Conservation (phyloP, 1,140 invertebrate genomes). For the Anastrepha ludens region DNA sequence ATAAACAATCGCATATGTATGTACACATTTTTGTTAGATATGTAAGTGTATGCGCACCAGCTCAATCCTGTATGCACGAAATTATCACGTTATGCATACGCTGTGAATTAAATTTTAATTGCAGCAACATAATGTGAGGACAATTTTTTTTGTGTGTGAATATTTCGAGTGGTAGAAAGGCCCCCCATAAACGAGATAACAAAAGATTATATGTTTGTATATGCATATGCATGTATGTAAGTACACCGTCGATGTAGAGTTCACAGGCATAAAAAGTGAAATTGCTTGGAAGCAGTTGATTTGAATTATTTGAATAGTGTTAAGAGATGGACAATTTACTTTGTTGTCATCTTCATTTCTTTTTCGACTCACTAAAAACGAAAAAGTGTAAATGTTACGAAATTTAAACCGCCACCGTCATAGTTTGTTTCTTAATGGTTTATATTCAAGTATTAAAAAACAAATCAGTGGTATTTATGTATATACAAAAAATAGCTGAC, state of each 20-base stretch:
- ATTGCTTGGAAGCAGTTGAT: not conserved
- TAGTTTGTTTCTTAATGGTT: too few relatives aligned
- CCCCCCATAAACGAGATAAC: not conserved
- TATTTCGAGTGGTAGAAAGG: too few relatives aligned
- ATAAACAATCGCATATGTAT: not conserved
- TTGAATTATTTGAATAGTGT: not conserved
- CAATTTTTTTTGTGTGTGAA: too few relatives aligned
- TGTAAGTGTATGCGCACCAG: not conserved
- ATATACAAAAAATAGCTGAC: too few relatives aligned
- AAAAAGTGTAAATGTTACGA: too few relatives aligned
- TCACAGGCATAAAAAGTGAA: not conserved
- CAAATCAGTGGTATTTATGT: too few relatives aligned
- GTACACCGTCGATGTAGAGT: too few relatives aligned
- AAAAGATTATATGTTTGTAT: not conserved
- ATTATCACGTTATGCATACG: not conserved
- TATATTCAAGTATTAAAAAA: too few relatives aligned
- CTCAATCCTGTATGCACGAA: not conserved
- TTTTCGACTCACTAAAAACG: not conserved
- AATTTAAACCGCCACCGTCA: too few relatives aligned
- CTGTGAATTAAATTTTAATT: slow-evolving; percentile 7
- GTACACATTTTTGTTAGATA: not conserved
- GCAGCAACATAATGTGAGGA: not conserved
- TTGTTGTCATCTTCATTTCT: not conserved
- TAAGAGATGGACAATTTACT: not conserved
- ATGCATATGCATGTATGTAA: too few relatives aligned